Base-by-base conservation (phyloP, 2,113 vertebrate species). In the Prietella phreatophila region DNA sequence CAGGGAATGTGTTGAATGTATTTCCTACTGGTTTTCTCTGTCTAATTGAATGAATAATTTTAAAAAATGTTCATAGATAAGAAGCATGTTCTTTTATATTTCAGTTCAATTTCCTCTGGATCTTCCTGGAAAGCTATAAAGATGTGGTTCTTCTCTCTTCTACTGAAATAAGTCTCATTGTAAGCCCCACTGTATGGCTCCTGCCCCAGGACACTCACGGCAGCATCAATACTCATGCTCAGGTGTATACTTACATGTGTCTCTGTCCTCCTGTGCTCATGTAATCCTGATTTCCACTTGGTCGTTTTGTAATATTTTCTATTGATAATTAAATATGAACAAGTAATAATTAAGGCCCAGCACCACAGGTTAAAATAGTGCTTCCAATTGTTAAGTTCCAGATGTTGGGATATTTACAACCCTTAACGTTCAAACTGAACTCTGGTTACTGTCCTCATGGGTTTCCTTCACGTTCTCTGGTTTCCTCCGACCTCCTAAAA, bases 11-110 rank as follows among this genome's bases (percentile, higher is more conserved):
- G 75, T 27, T 78, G 39, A n/a, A 78, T 50, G 50, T 13, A 78
- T 25, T 50, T 78, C 42, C 22, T 78, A 27, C 13, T 79, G 27
- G 17, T 79, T n/a, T 79, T 5, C 13, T 53, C 7, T 53, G 75
- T 53, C 50, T 55, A 79, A 55, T 50, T 76, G 27, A 79, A n/a
- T 79, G 50, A 79, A 78, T 53, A 79, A 30, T n/a, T n/a, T n/a
- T 53, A 0, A 79, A 55, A n/a, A n/a, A 14, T 30, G 14, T 53
- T 15, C 27, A 53, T 79, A 50, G 42, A 47, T 78, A 78, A 78
- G 47, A 78, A 27, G n/a, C 75, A 25, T 3, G 22, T 8, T 73
- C 27, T 76, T 76, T 75, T 33, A 4, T 10, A 13, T 73, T 73
- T 73, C 9, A 39, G 22, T 73, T 42, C 39, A 76, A 79, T 55